Evolutionary conservation across 1,140 invertebrate species (phyloP), one percentile per base, ranked within the genome.

Genomic region (Drosophila elegans): DNA sequence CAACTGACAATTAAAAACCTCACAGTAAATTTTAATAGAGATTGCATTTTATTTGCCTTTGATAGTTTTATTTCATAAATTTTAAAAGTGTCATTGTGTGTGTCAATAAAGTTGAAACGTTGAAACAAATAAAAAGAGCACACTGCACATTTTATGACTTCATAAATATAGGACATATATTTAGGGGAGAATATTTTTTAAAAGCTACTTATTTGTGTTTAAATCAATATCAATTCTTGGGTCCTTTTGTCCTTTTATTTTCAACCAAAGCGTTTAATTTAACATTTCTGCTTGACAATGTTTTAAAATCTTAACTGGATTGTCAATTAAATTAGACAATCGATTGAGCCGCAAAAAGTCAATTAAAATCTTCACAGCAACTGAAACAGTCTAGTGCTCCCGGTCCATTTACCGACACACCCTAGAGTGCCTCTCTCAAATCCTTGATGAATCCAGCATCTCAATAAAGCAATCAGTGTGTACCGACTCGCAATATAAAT

Each of bases 401-500:
- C 36, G 38, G 27, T 21, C 52, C 56, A 71, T 71, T 71, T 71
- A 36, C 55, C 29, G 54, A 4, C 49, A 11, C 66, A 10, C 34
- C 38, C 16, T 34, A 9, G 25, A 32, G 34, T 32, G 44, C 10
- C 27, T 13, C 16, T n/a, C 46, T 16, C 9, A 42, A 67, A 25
- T 67, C 32, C 16, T 16, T 27, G 29, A 56, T 36, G 74, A 46
- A 27, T 68, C 49, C 63, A 61, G 64, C 45, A 76, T 67, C 67
- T 84, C 68, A 67, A 80, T 69, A 77, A 77, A 64, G 81, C 77
- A 85, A 85, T 84, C 81, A 80, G 53, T 69, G 72, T 52, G 49
- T 36, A 52, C 49, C 72, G 68, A 60, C 57, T 72, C 9, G 64
- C 61, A 66, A 55, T 72, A 80, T 63, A 80, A 81, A 57, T 76